Evolutionary conservation across 2,113 vertebrate genomes (phyloP).

Genomic region (Vicugna pacos): DNA sequence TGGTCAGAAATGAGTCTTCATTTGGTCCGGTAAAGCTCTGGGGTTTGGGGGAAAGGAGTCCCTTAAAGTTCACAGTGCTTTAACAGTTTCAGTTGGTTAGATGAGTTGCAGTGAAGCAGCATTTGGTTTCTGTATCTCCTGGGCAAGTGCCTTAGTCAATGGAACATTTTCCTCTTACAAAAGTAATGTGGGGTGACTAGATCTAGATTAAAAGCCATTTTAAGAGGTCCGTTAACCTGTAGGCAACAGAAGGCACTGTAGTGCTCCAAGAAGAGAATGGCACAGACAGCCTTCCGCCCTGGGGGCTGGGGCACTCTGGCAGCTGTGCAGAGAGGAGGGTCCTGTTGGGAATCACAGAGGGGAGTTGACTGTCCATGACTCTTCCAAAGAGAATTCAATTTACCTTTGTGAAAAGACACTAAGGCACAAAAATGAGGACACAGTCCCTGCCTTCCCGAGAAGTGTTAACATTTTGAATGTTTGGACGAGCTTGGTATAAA

Average conservation of each 20-base stretch:
- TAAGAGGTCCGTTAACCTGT: background rate
- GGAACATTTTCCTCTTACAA: background rate
- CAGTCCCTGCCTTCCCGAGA: background rate
- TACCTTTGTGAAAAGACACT: slow-evolving; percentile 25
- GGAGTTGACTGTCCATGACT: background rate
- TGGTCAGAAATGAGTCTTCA: background rate
- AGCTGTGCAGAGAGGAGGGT: background rate
- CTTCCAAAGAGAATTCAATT: slow-evolving; percentile 51
- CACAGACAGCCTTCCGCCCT: background rate
- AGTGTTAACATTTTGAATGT: slow-evolving; percentile 46
- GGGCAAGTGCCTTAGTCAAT: background rate
- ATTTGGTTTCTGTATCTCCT: background rate
- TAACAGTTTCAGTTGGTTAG: background rate
- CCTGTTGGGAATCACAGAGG: background rate
- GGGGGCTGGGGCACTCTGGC: background rate
- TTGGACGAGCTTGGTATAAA: slow-evolving; percentile 55
- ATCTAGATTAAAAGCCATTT: slow-evolving; percentile 27
- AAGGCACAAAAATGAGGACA: background rate
- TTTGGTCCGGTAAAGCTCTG: background rate
- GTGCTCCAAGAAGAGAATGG: background rate
- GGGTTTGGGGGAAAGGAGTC: background rate
- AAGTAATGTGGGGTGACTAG: background rate
- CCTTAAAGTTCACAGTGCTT: background rate
- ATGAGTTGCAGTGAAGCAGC: background rate
- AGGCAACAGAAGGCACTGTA: background rate